Base-by-base conservation (phyloP, 2,113 vertebrate genomes). In the Apteryx owenii region DNA sequence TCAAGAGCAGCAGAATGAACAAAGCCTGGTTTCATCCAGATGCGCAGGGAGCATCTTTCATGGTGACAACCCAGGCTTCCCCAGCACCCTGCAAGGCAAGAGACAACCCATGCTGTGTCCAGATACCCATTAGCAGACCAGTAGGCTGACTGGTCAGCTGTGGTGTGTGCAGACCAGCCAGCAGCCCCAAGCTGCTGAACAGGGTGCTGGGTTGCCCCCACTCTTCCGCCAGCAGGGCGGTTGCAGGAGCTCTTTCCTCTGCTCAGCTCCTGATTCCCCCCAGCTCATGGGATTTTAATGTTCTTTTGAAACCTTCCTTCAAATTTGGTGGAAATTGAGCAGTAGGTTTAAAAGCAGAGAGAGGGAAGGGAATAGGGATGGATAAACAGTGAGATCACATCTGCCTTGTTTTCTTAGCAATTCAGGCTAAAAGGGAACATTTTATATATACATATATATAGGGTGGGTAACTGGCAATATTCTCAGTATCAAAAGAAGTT, bases 401-500 rank as follows among this genome's bases (percentile, higher is more conserved):
- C 15, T 10, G 23, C 40, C 89, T 82, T 82, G n/a, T 77, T 94
- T 93, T 76, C 51, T 77, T 81, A 61, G 17, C 62, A 79, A 36
- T 40, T 70, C 58, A 77, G 48, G 22, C 58, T 96, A 33, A 85
- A 89, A 91, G 48, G 48, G 53, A 85, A 79, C 42, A 72, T 87
- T 79, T 80, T 40, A n/a, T 75, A 28, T 11, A 13, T 50, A 51
- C 31, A 10, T 71, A 44, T 62, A 36, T 56, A 36, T 81, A 76
- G 17, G 28, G 31, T 53, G 53, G 23, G 53, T 87, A 89, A 89
- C 86, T 92, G 94, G 92, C 90, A 90, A 76, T 48, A 87, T 89
- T 70, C 65, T 88, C 54, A 48, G 48, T 76, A 89, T 91, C 83
- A 87, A 65, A 81, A 81, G 83, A 53, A 84, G 29, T 42, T 87